Percentiles rank a stretch among this genome's conserved stretches.
phyloP scores from a whole-genome alignment of 2,888 invertebrate species.

The Elmis aenea region DNA sequence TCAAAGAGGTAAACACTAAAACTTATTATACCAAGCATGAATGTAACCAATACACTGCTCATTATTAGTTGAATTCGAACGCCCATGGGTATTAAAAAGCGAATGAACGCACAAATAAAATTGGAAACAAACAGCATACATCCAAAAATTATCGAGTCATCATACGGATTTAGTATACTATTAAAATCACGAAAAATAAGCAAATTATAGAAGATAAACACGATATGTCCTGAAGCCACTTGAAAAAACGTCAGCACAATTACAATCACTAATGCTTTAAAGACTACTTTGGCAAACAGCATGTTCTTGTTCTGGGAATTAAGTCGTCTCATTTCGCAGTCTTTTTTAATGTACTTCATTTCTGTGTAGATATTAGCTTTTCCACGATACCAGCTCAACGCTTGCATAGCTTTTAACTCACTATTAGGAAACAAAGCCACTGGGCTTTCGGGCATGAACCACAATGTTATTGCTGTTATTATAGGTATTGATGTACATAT shows the following conservation, averaged over 20 bases:
- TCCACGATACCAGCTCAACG: conserved; percentile 31
- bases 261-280: conserved; percentile 29
- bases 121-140: conserved; percentile 22
- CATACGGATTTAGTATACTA: conserved; percentile 1
- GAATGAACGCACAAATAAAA: conserved; percentile 21
- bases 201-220: conserved; percentile 28
- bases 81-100: conserved; percentile 22
- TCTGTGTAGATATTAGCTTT: conserved; percentile 24
- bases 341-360: conserved; percentile 28
- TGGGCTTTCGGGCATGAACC: conserved; percentile 32
- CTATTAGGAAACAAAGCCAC: conserved; percentile 28
- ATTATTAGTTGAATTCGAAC: conserved; percentile 30
- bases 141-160: conserved; percentile 25
- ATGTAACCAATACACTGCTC: conserved; percentile 21
- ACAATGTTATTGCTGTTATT: conserved; percentile 21
- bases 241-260: conserved; percentile 24
- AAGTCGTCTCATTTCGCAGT: conserved; percentile 25
- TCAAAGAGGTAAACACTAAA: too few species aligned
- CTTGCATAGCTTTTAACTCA: conserved; percentile 20
- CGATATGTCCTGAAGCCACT: conserved; percentile 31
- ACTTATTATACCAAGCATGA: too few species aligned
- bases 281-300: conserved; percentile 30
- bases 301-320: conserved; percentile 27
- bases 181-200: conserved; percentile 8
- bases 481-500: conserved; percentile 17